Percentiles rank a stretch among this genome's conserved stretches.
Conservation (phyloP, 2,797 vertebrate species). For the Sebastes hubbsi region DNA sequence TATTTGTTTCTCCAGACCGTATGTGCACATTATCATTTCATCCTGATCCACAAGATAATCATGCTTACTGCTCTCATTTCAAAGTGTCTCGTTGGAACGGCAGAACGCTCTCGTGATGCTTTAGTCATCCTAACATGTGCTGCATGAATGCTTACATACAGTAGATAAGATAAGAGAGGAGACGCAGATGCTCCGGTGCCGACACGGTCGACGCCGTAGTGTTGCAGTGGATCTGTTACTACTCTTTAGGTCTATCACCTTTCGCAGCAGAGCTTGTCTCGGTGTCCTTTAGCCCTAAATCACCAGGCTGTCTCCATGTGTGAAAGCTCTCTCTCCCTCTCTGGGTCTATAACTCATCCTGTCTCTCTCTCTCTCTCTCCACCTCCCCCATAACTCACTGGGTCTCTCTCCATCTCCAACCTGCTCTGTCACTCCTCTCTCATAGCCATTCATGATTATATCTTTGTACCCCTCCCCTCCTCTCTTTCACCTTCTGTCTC, state of each 20-base stretch:
- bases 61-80: slow-evolving; percentile 23
- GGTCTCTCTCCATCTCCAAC: slow-evolving; percentile 45
- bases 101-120: slow-evolving; percentile 39
- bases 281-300: slow-evolving; percentile 76
- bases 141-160: slow-evolving; percentile 37
- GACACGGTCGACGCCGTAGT: slow-evolving; percentile 23
- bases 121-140: slow-evolving; percentile 46
- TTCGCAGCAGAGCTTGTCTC: slow-evolving; percentile 66
- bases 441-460: slow-evolving; percentile 45
- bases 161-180: slow-evolving; percentile 66
- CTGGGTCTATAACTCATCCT: slow-evolving; percentile 66
- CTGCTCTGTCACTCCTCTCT: slow-evolving; percentile 50
- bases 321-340: slow-evolving; percentile 69
- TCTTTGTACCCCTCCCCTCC: slow-evolving; percentile 8
- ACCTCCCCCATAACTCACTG: slow-evolving; percentile 58
- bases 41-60: slow-evolving; percentile 30
- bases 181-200: slow-evolving; percentile 43
- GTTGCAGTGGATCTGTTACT: slow-evolving; percentile 59
- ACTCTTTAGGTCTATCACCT: slow-evolving; percentile 71
- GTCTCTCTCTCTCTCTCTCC: slow-evolving; percentile 38
- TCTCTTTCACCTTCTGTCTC: slow-evolving; percentile 2
- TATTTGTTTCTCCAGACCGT: not conserved
- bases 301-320: slow-evolving; percentile 67
- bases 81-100: slow-evolving; percentile 28
- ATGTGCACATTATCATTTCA: slow-evolving; percentile 7